A percentile compares a stretch with the other conserved stretches of the same genome.
Evolutionary conservation across 2,797 vertebrate species (phyloP).

Genomic region (Megalops cyprinoides): DNA sequence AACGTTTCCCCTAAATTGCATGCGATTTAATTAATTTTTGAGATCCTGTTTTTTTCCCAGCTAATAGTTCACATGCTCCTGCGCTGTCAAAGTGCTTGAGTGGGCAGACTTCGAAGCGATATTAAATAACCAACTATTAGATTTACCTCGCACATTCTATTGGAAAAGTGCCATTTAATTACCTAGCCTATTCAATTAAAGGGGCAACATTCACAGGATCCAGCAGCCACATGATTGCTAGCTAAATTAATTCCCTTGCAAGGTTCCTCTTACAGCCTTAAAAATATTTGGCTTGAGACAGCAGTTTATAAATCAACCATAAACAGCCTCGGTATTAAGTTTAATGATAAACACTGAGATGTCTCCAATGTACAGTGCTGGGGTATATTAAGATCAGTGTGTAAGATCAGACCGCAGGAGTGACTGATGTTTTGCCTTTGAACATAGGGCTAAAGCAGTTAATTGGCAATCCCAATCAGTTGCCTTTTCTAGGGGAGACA

Average conservation of each 20-base stretch:
- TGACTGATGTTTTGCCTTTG: background rate
- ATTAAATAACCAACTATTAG: conserved; percentile 99
- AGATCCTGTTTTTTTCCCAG: conserved; percentile 87
- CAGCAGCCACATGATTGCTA: conserved; percentile 87
- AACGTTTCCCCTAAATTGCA: conserved; percentile 99
- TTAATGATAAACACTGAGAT: conserved; percentile 11
- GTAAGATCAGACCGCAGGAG: background rate
- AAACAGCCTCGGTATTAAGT: conserved; percentile 25
- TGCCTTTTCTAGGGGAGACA: conserved; percentile 56
- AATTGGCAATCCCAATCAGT: background rate
- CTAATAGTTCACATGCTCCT: conserved; percentile 98
- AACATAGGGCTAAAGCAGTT: background rate
- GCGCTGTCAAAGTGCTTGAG: conserved; percentile 96
- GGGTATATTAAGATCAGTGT: background rate
- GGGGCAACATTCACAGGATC: conserved; percentile 89
- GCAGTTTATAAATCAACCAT: conserved; percentile 10
- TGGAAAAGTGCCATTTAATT: conserved; percentile 99
- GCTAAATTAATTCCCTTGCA: conserved; percentile 86
- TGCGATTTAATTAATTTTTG: conserved; percentile 99
- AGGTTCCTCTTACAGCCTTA: conserved; percentile 57
- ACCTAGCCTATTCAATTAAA: conserved; percentile 99
- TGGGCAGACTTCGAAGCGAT: conserved; percentile 99
- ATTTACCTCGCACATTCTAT: conserved; percentile 99
- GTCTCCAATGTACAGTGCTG: background rate
- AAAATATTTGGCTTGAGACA: background rate